phyloP scores from a whole-genome alignment of 2,113 vertebrate genomes.

The Cavia porcellus region DNA sequence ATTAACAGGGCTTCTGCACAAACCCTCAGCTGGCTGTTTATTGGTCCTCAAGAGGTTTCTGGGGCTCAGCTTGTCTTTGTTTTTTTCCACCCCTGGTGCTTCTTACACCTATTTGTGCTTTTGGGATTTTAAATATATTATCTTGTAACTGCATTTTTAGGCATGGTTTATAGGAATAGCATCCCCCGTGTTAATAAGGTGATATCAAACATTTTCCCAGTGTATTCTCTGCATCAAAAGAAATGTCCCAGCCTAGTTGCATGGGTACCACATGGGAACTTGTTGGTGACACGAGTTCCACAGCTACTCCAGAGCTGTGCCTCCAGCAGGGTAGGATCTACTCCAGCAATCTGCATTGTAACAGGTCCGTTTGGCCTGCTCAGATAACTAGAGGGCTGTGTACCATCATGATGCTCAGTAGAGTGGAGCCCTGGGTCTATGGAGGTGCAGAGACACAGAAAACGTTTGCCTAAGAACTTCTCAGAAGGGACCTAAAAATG shows the following conservation, averaged over 20 bases:
- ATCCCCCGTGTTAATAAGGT: neutral
- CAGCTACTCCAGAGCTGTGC: fast-evolving
- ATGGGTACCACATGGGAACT: neutral
- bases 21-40: neutral
- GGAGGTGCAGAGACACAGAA: neutral
- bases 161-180: neutral
- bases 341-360: neutral
- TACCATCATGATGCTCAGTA: neutral
- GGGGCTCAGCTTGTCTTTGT: neutral
- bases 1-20: neutral
- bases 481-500: neutral
- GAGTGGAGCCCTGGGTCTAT: neutral
- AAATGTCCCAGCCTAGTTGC: neutral
- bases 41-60: neutral
- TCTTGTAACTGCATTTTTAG: neutral
- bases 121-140: neutral
- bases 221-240: neutral
- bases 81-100: neutral
- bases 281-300: neutral
- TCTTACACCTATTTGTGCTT: neutral
- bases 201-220: neutral
- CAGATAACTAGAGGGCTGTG: neutral
- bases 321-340: fast-evolving
- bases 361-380: neutral
- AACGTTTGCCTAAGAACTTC: neutral